Conservation (phyloP, 2,113 vertebrate genomes). For the Cynopterus brachyotis region DNA sequence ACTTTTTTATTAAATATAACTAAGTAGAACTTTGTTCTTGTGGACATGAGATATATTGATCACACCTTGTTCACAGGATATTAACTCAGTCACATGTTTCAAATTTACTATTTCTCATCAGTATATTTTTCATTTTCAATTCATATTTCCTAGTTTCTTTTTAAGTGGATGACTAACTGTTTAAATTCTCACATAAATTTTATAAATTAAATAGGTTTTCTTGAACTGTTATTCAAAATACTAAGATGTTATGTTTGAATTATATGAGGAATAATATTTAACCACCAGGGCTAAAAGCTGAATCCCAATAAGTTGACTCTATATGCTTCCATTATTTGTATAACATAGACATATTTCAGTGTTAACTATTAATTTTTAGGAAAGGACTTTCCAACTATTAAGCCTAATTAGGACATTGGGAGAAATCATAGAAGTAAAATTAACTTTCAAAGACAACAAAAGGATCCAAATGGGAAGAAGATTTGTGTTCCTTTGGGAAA, state of each 20-base stretch:
- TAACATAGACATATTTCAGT: neutral
- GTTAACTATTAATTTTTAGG: neutral
- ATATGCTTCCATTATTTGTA: neutral
- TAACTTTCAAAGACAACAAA: conserved; percentile 30
- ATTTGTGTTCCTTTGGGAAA: conserved; percentile 40
- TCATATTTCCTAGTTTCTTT: conserved; percentile 14
- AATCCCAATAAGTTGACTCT: neutral
- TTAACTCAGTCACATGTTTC: conserved; percentile 4
- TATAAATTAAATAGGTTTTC: neutral
- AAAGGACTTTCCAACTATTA: neutral
- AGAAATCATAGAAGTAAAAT: conserved; percentile 46
- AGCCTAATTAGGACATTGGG: neutral
- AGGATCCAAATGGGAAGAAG: neutral
- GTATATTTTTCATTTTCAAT: conserved; percentile 8
- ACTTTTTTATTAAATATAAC: neutral
- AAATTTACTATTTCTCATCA: conserved; percentile 17
- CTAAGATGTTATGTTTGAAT: neutral
- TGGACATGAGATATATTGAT: neutral
- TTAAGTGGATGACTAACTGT: neutral
- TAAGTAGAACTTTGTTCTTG: neutral
- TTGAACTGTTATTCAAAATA: conserved; percentile 17
- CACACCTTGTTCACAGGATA: neutral
- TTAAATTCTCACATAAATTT: conserved; percentile 23
- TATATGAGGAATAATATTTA: conserved; percentile 36
- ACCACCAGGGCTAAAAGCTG: neutral